Percentiles rank a stretch among this genome's conserved stretches.
Evolutionary conservation across 1,140 invertebrate genomes (phyloP).

Genomic region (Gonioctena quinquepunctata): DNA sequence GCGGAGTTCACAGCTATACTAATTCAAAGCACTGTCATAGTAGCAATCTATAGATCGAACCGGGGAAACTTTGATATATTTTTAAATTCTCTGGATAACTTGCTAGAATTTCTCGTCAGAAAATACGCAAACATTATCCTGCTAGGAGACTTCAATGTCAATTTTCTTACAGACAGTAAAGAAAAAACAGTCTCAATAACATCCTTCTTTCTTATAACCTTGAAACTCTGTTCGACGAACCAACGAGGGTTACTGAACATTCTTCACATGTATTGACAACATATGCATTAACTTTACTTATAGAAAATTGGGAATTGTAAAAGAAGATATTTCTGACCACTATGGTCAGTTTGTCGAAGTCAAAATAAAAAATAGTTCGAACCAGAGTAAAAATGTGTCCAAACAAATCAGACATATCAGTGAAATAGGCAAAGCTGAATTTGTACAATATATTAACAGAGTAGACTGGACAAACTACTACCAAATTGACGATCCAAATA

Average conservation of each 20-base stretch:
- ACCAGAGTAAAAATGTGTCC: background rate
- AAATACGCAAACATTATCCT: slow-evolving; percentile 1
- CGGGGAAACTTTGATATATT: background rate
- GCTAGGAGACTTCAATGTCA: background rate
- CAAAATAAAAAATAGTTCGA: background rate
- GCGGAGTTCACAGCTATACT: background rate
- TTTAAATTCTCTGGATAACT: slow-evolving; percentile 4
- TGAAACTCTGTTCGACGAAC: background rate
- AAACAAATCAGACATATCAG: slow-evolving; percentile 4
- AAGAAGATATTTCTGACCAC: background rate
- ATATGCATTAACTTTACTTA: background rate
- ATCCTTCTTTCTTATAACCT: background rate
- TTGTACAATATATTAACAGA: background rate
- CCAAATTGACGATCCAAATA: too few species aligned
- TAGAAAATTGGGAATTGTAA: background rate
- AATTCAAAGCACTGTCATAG: background rate
- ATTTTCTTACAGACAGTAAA: background rate
- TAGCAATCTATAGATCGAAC: slow-evolving; percentile 2
- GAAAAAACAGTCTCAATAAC: background rate
- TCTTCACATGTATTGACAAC: slow-evolving; percentile 2
- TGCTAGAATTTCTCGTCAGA: background rate
- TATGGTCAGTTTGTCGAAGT: slow-evolving; percentile 4
- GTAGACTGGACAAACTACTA: slow-evolving; percentile 1
- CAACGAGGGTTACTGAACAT: background rate
- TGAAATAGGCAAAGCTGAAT: background rate